These are phyloP conservation scores for Athrips mouffetella DNA, from an alignment of 2,888 invertebrate species.

Conservation along the genomic window DNA sequence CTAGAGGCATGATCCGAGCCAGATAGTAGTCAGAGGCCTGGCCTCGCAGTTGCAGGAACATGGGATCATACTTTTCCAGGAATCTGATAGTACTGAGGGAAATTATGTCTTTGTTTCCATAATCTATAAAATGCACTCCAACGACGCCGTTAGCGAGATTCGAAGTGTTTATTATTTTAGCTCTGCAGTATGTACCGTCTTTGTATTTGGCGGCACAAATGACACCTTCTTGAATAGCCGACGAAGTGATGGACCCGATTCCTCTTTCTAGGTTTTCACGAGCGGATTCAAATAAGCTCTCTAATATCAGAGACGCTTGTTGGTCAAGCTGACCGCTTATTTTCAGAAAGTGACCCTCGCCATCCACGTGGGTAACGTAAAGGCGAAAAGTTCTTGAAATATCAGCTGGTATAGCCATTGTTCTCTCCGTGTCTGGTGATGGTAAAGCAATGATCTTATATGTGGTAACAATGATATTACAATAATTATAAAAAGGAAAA, in stretches of 20 bases:
- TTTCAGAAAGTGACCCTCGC: slow-evolving; percentile 82
- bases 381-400: slow-evolving; percentile 59
- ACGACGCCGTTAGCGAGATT: slow-evolving; percentile 73
- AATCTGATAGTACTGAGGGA: slow-evolving; percentile 78
- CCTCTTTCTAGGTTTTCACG: slow-evolving; percentile 64
- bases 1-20: slow-evolving; percentile 73
- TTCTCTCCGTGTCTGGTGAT: neutral
- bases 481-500: too few relatives aligned
- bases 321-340: slow-evolving; percentile 85
- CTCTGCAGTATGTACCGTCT: slow-evolving; percentile 82
- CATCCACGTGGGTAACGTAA: slow-evolving; percentile 83
- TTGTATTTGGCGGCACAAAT: slow-evolving; percentile 83
- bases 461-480: too few relatives aligned
- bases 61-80: slow-evolving; percentile 71
- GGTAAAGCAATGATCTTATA: neutral
- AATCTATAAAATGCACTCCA: slow-evolving; percentile 83
- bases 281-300: slow-evolving; percentile 65
- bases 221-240: slow-evolving; percentile 71
- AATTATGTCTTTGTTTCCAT: slow-evolving; percentile 81
- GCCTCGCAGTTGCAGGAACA: slow-evolving; percentile 70
- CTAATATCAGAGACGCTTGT: slow-evolving; percentile 74
- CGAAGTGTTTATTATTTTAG: slow-evolving; percentile 73
- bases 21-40: slow-evolving; percentile 80
- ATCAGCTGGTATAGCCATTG: slow-evolving; percentile 59
- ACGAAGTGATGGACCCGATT: slow-evolving; percentile 63